These are phyloP conservation scores for Clusia tigrina DNA, from an alignment of 2,888 invertebrate species.

Conservation along the genomic window DNA sequence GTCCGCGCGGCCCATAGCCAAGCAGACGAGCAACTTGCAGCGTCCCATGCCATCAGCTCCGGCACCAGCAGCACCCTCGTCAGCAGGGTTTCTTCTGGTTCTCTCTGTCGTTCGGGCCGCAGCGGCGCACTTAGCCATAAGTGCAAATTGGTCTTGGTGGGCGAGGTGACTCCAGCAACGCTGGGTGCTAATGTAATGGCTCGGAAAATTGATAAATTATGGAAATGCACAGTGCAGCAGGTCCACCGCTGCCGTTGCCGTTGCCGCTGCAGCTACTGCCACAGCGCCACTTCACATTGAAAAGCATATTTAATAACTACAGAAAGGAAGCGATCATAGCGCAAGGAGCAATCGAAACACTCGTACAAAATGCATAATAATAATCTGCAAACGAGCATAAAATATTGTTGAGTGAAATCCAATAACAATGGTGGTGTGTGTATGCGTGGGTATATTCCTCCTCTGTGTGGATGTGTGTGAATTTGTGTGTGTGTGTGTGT, in stretches of 20 bases:
- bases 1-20: neutral
- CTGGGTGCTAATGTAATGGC: conserved; percentile 50
- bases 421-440: conserved; percentile 37
- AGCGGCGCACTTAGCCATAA: conserved; percentile 41
- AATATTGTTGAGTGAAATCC: conserved; percentile 48
- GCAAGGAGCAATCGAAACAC: neutral
- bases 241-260: neutral
- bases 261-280: neutral
- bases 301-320: neutral
- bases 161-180: neutral
- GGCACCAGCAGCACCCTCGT: conserved; percentile 10
- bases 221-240: conserved; percentile 44
- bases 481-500: conserved; percentile 4
- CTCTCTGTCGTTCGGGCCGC: conserved; percentile 12
- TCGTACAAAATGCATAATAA: conserved; percentile 45
- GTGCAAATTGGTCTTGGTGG: conserved; percentile 51
- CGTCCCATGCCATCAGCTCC: neutral
- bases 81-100: no score
- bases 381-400: conserved; percentile 55
- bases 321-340: neutral
- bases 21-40: conserved; percentile 2
- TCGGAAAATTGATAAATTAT: conserved; percentile 61
- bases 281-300: neutral
- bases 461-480: neutral
- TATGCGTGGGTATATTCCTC: neutral